Base-by-base conservation (phyloP, 2,797 vertebrate species). In the Molossus molossus region DNA sequence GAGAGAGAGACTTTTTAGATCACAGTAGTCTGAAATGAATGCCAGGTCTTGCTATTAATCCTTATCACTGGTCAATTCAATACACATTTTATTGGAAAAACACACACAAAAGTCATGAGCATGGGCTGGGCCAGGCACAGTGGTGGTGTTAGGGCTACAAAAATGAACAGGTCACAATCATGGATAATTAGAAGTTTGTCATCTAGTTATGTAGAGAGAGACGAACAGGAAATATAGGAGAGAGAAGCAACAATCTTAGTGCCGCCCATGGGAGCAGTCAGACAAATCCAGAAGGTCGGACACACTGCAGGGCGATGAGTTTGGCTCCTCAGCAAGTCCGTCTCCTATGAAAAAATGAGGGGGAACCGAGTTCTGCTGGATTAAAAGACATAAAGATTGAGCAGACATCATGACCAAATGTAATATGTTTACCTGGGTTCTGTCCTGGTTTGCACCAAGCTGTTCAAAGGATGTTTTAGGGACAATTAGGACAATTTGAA, bases 21-120 rank as follows among this genome's bases (percentile, higher is more conserved):
- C 20, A 82, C 23, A 58, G 5, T 53, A 76, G 70, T 45, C 21
- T 76, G 45, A 85, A 87, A 45, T 11, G 62, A 90, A 55, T 37
- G 25, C 45, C 14, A 60, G 8, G 4, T 13, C 27, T 87, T 89
- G 20, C 85, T 90, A 57, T 70, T 90, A 45, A 77, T 4, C 18
- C 7, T 90, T 70, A 58, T 81, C 55, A 70, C 11, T 40, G 9
- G 6, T 55, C 60, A 87, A 29, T 60, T 81, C n/a, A 81, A 60
- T 60, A 62, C 12, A 75, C 69, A 53, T 89, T 92, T 96, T 62
- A 79, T 64, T 88, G 15, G 20, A 53, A 83, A 57, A 85, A 87
- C 65, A 57, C 10, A 48, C 81, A 62, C 27, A 20, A 58, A 57
- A 50, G 21, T 67, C 9, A 29, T 75, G 50, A 67, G 23, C 6